Conservation (phyloP, 2,888 invertebrate genomes). For the Drosophila pegasa region DNA sequence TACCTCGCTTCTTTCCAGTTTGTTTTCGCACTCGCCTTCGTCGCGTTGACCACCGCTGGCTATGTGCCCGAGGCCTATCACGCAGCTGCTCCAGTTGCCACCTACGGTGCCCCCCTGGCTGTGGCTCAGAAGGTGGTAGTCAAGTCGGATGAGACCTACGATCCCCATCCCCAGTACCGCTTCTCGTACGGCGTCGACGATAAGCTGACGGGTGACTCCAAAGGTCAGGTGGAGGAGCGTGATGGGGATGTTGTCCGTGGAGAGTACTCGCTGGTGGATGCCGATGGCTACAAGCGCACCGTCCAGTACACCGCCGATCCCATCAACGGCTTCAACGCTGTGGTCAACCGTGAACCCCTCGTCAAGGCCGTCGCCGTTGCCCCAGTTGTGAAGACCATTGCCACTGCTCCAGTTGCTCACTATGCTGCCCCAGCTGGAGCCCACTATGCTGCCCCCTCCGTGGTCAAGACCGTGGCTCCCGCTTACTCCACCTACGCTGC, state of each 20-base stretch:
- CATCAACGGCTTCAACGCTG: conserved; percentile 83
- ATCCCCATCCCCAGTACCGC: conserved; percentile 83
- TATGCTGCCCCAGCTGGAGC: conserved; percentile 51
- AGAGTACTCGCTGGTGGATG: conserved; percentile 83
- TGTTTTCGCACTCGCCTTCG: conserved; percentile 79
- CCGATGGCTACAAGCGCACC: conserved; percentile 83
- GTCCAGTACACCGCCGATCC: conserved; percentile 83
- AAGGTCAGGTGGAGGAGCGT: conserved; percentile 83
- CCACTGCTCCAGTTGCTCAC: conserved; percentile 48
- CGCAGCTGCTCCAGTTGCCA: conserved; percentile 66
- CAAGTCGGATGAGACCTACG: conserved; percentile 78
- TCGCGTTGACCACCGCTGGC: conserved; percentile 81
- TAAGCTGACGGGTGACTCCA: conserved; percentile 83
- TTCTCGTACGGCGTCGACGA: conserved; percentile 83
- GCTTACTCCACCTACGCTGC: conserved; percentile 40
- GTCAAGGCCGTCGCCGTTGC: conserved; percentile 75
- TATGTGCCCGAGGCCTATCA: conserved; percentile 72
- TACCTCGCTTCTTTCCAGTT: conserved; percentile 64
- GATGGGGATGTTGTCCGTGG: conserved; percentile 84
- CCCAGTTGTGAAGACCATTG: conserved; percentile 41
- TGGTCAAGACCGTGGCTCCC: conserved; percentile 57
- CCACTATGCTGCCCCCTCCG: conserved; percentile 50
- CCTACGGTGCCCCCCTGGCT: conserved; percentile 68
- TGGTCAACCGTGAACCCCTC: conserved; percentile 76
- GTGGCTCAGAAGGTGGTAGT: conserved; percentile 78